phyloP scores from a whole-genome alignment of 1,140 invertebrate species.

The Drosophila lini region DNA sequence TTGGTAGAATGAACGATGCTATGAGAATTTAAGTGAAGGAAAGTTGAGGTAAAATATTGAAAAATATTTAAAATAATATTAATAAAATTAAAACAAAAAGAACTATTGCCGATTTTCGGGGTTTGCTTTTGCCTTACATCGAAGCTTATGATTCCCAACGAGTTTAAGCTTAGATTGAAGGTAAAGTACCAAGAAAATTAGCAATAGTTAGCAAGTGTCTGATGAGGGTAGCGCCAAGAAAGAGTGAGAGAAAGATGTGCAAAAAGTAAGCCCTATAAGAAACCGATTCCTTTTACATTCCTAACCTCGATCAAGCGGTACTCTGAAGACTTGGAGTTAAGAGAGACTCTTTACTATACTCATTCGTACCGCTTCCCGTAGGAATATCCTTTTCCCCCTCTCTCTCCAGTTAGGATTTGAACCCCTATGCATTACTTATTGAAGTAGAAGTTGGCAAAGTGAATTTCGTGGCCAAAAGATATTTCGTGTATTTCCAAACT shows the following conservation, averaged over 20 bases:
- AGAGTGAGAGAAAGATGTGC: too few relatives aligned
- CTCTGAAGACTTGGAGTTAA: neutral
- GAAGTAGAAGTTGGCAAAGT: constrained; percentile 8
- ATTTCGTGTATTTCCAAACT: constrained; percentile 47
- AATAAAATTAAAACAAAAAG: neutral
- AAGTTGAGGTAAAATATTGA: constrained; percentile 5
- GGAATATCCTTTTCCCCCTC: neutral
- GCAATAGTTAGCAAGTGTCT: too few relatives aligned
- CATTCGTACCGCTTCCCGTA: neutral
- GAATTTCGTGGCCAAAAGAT: constrained; percentile 28
- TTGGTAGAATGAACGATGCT: neutral
- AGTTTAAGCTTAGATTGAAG: too few relatives aligned
- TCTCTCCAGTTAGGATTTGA: neutral
- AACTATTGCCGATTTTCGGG: too few relatives aligned
- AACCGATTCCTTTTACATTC: neutral
- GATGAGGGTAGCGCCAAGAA: too few relatives aligned
- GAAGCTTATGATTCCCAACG: too few relatives aligned
- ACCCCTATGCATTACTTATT: constrained; percentile 21
- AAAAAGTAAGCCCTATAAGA: too few relatives aligned
- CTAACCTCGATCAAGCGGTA: neutral
- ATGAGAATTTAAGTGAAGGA: neutral
- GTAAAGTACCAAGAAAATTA: too few relatives aligned
- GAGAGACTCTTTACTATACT: neutral
- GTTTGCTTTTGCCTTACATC: too few relatives aligned
- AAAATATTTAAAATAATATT: neutral